Evolutionary conservation across 2,113 vertebrate species (phyloP).

Genomic region (Triplophysa rosa): DNA sequence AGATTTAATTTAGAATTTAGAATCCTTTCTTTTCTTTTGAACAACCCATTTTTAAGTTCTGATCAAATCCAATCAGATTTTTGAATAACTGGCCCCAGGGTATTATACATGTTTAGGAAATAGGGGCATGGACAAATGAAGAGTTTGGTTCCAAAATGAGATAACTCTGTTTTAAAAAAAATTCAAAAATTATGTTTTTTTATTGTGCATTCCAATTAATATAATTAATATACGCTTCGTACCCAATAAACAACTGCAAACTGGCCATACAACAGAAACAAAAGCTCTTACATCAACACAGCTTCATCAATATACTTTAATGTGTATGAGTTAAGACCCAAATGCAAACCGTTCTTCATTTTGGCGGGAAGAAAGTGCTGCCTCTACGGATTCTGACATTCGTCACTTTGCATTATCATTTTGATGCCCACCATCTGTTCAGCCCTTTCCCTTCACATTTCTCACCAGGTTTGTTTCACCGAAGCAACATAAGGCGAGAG

Average conservation of each 20-base stretch:
- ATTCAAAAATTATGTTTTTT: no score
- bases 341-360: slow-evolving; percentile 8
- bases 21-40: no score
- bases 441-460: slow-evolving; percentile 42
- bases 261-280: background rate
- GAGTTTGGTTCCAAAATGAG: no score
- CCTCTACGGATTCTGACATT: slow-evolving; percentile 47
- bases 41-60: no score
- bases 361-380: slow-evolving; percentile 40
- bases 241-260: background rate
- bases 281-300: slow-evolving; percentile 14
- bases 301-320: slow-evolving; percentile 19
- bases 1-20: no score
- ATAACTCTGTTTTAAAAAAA: no score
- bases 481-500: slow-evolving; percentile 45
- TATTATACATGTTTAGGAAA: no score
- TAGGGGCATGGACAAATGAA: no score
- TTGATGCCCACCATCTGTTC: slow-evolving; percentile 56
- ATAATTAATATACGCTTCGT: no score
- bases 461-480: slow-evolving; percentile 42
- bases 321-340: slow-evolving; percentile 12
- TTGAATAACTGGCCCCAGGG: no score
- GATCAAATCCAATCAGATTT: no score
- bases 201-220: no score
- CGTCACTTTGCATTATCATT: slow-evolving; percentile 46